Conservation (phyloP, 64 coral and sea anemone species). For the Cladopsammia gracilis region DNA sequence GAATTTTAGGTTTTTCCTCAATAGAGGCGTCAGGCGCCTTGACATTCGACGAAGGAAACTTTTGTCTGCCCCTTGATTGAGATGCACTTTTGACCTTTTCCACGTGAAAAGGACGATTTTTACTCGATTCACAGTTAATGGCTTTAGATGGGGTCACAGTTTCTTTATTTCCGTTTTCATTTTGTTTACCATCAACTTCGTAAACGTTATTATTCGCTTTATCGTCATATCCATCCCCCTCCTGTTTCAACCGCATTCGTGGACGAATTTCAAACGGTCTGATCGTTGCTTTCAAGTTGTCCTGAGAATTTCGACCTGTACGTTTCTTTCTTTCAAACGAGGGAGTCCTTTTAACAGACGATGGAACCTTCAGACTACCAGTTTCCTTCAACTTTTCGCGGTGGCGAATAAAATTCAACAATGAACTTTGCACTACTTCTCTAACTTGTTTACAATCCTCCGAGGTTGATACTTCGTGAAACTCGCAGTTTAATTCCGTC, state of each 20-base stretch:
- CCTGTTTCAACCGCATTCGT: constrained; percentile 5
- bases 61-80: background rate
- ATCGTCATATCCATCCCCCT: constrained; percentile 20
- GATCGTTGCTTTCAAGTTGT: background rate
- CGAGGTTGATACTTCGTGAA: constrained; percentile 76
- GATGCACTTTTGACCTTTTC: constrained; percentile 19
- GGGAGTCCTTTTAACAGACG: constrained; percentile 45
- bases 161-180: background rate
- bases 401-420: constrained; percentile 67
- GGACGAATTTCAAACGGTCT: constrained; percentile 43
- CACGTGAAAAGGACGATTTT: constrained; percentile 46
- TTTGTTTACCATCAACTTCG: background rate
- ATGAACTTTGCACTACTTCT: constrained; percentile 72
- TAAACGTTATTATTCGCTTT: constrained; percentile 8
- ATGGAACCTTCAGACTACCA: constrained; percentile 54
- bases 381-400: constrained; percentile 54
- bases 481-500: constrained; percentile 62
- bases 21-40: background rate
- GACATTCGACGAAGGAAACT: background rate
- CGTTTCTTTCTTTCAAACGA: constrained; percentile 66
- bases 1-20: constrained; percentile 27
- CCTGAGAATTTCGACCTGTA: constrained; percentile 47
- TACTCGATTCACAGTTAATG: background rate
- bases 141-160: background rate
- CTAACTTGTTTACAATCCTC: constrained; percentile 72